Evolutionary conservation across 2,113 vertebrate species (phyloP).

Genomic region (Lonchura striata): DNA sequence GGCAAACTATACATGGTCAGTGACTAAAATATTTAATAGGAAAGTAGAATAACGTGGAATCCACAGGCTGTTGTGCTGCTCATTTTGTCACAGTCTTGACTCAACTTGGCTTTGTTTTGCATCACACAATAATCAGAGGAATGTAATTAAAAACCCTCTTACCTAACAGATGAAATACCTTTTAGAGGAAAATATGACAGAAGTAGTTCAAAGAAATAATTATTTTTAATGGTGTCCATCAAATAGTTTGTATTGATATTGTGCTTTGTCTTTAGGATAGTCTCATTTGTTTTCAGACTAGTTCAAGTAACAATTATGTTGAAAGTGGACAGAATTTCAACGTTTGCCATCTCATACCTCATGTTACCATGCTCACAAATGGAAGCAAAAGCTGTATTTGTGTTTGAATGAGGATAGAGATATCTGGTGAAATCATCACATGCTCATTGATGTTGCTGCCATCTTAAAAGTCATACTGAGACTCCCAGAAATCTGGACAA

Average conservation of each 20-base stretch:
- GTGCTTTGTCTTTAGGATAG: neutral
- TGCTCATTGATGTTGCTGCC: neutral
- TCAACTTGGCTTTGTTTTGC: neutral
- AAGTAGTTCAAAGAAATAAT: neutral
- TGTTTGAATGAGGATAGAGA: neutral
- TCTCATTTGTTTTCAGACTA: neutral
- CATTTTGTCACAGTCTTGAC: neutral
- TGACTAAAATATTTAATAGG: neutral
- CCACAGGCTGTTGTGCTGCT: neutral
- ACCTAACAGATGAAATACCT: neutral
- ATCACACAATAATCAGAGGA: neutral
- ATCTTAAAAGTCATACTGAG: neutral
- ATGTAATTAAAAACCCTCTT: neutral
- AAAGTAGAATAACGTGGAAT: neutral
- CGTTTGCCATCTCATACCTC: neutral
- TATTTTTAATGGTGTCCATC: neutral
- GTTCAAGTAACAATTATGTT: neutral
- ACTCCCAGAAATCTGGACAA: neutral
- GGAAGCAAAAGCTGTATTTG: neutral
- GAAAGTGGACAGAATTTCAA: neutral
- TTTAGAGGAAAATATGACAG: neutral
- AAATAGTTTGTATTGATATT: neutral
- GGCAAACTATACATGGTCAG: neutral
- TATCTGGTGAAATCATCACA: neutral
- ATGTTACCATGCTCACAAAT: neutral